These are phyloP conservation scores for Misgurnus anguillicaudatus DNA, from an alignment of 2,113 vertebrate species.

Conservation along the genomic window DNA sequence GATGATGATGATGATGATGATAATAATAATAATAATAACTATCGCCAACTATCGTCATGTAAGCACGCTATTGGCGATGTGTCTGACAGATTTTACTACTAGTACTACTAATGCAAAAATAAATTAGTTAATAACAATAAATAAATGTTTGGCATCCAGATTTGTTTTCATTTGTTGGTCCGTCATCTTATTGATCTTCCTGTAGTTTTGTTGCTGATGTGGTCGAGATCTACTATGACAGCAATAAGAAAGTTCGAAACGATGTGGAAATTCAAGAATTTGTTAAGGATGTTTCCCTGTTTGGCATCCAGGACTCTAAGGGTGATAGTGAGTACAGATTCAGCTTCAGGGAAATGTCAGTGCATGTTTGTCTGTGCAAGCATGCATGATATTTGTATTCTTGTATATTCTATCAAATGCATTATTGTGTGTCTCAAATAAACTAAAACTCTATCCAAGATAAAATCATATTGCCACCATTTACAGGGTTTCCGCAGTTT, in stretches of 20 bases:
- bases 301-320: slow-evolving; percentile 88
- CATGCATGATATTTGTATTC: background rate
- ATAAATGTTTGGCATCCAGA: background rate
- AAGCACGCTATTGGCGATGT: too few species aligned
- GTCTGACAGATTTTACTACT: background rate
- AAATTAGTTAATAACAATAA: too few species aligned
- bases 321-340: slow-evolving; percentile 76
- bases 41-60: too few species aligned
- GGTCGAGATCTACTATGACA: slow-evolving; percentile 86
- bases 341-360: background rate
- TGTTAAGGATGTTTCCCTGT: slow-evolving; percentile 86
- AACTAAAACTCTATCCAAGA: background rate
- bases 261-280: slow-evolving; percentile 93
- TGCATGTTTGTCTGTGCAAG: background rate
- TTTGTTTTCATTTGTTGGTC: background rate
- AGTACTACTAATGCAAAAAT: too few species aligned
- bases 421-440: too few species aligned
- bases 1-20: too few species aligned
- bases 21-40: too few species aligned
- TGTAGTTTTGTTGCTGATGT: slow-evolving; percentile 86
- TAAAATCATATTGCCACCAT: background rate
- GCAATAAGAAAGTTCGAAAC: slow-evolving; percentile 75
- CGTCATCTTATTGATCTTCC: background rate
- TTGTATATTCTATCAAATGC: background rate
- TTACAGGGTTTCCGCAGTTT: slow-evolving; percentile 86